Base-by-base conservation (phyloP, 2,888 invertebrate species). In the Leptinotarsa peninsularis region DNA sequence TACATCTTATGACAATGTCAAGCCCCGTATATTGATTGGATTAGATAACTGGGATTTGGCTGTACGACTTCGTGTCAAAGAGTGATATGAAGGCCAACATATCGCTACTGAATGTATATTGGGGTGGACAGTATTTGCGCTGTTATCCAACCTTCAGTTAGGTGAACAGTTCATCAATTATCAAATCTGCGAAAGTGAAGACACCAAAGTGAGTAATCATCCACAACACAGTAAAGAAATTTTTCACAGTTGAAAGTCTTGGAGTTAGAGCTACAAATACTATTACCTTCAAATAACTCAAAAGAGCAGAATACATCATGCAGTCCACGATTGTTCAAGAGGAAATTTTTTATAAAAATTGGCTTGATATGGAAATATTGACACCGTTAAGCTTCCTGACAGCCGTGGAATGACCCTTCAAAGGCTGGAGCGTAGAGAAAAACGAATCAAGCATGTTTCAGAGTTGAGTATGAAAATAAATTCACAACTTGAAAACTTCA, bases 61-160 rank as follows among this genome's bases (percentile, higher is more conserved):
- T 18, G 66, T 73, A 66, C 73, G 66, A n/a, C 60, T 71, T 49
- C 67, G 54, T 13, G 71, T 73, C 14, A 76, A 49, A 66, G 73
- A 78, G 69, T 73, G 73, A 15, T 17, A 1, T 15, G 70, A 72
- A 50, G 50, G 77, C 74, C 67, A 73, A 71, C 78, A 76, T 27
- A 76, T 78, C 23, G 75, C 79, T 58, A 74, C 79, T 23, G 78
- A 80, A 69, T 79, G 74, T n/a, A 75, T 72, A 66, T 75, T 81
- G 17, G 80, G 81, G 14, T 79, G 81, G 79, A 72, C 69, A 10
- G 69, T 72, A 21, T 75, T 75, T 43, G 67, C 63, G 5, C 15
- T 68, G 50, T 27, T 21, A 52, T 15, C n/a, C 4, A 56, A 49
- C 15, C 13, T 60, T 58, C 49, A 49, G 0, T 15, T 15, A 49